Base-by-base conservation (phyloP, 2,888 invertebrate species). In the Drosophila mimetica region DNA sequence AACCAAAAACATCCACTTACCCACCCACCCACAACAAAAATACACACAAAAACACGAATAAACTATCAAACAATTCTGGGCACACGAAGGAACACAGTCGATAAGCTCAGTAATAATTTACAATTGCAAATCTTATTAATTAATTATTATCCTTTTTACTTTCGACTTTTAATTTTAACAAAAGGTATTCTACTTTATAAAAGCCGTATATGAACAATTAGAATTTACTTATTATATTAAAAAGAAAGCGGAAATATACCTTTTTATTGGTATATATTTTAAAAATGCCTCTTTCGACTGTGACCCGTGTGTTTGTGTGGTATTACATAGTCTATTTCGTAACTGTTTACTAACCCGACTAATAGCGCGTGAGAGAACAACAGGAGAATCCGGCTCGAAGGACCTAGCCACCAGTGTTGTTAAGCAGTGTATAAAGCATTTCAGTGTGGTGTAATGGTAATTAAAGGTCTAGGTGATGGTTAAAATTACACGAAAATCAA, bases 331-430 rank as follows among this genome's bases (percentile, higher is more conserved):
- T 79, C 82, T 39, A 37, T 39, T 57, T 55, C 71, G 53, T 74
- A 71, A 79, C 51, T 83, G 69, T 80, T 75, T 84, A 81, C 81
- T 81, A 81, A 81, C 81, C 73, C 66, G 61, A 86, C 81, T 81
- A 80, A 81, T 84, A 77, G 64, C 61, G 22, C 47, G 53, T 65
- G n/a, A 52, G 37, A 42, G 58, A 28, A 11, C 42, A 61, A 37
- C 36, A 42, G 36, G 22, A 41, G 18, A 18, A 18, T 30, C 37
- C 30, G 18, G 47, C 18, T 9, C 28, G 44, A 28, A 25, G 28
- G 44, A 9, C 28, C 1, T 28, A 36, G 42, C 32, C 6, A 32
- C 30, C 47, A 52, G 51, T 59, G 34, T 66, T 66, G 67, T 54
- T 39, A 14, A 30, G 34, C 54, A 66, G 67, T 46, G 46, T 28